A percentile compares a stretch with the other conserved stretches of the same genome.
These are phyloP conservation scores for Aeoliscus strigatus DNA, from an alignment of 2,797 vertebrate genomes.

Conservation along the genomic window DNA sequence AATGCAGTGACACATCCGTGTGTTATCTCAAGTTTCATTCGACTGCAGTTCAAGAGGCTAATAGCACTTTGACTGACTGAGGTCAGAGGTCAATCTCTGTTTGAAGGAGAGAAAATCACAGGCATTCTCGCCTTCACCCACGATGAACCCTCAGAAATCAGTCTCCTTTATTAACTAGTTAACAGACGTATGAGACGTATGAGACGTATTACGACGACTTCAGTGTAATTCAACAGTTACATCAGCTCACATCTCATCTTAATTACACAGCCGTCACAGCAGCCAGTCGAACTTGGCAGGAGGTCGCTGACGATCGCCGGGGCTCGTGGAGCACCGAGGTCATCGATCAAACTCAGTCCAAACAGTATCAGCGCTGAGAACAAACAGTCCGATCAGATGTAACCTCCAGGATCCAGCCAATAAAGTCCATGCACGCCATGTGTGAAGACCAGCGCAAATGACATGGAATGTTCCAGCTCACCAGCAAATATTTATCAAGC, in stretches of 20 bases:
- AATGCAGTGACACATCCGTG: conserved; percentile 32
- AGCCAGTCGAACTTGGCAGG: conserved; percentile 13
- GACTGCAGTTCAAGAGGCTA: conserved; percentile 27
- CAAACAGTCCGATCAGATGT: conserved; percentile 25
- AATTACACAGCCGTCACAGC: neutral
- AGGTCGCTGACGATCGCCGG: conserved; percentile 12
- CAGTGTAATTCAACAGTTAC: too few species aligned
- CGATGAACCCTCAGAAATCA: conserved; percentile 5
- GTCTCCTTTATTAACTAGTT: conserved; percentile 9
- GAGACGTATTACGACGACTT: too few species aligned
- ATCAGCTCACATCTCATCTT: too few species aligned
- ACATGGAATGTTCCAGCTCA: conserved; percentile 27
- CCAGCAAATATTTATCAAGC: conserved; percentile 44
- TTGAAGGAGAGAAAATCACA: conserved; percentile 25
- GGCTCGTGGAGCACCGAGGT: conserved; percentile 1
- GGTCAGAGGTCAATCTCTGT: conserved; percentile 13
- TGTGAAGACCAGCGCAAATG: conserved; percentile 34
- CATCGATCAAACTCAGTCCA: conserved; percentile 26
- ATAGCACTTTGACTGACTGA: conserved; percentile 9
- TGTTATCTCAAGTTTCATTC: conserved; percentile 26
- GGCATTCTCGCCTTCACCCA: conserved; percentile 6
- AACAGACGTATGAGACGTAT: too few species aligned
- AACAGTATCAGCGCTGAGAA: conserved; percentile 30
- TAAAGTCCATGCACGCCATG: conserved; percentile 30
- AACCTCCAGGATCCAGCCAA: conserved; percentile 16